Percentiles rank a stretch among this genome's conserved stretches.
phyloP scores from a whole-genome alignment of 2,113 vertebrate genomes.

The Paradoxurus hermaphroditus region DNA sequence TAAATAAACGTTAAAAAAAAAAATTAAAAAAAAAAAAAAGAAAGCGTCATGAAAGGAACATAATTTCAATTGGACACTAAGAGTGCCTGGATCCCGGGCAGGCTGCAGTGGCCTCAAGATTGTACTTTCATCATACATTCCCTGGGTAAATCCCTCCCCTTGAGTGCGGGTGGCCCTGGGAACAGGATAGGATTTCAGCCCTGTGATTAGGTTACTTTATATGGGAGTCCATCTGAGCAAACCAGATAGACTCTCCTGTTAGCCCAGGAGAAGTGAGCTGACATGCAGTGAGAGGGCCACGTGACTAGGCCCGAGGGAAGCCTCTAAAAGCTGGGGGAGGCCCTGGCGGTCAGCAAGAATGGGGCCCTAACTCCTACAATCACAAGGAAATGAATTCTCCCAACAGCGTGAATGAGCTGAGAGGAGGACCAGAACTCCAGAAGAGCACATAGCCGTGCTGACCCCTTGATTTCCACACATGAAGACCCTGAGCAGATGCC shows the following conservation, averaged over 20 bases:
- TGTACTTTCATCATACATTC: fast-evolving
- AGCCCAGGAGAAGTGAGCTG: neutral
- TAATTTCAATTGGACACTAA: neutral
- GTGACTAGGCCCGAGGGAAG: neutral
- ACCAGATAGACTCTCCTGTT: neutral
- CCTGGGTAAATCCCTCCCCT: neutral
- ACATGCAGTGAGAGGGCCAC: too few relatives aligned
- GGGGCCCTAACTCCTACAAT: too few relatives aligned
- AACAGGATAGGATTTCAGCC: neutral
- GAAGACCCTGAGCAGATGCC: neutral
- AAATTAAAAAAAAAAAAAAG: too few relatives aligned
- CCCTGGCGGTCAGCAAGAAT: fast-evolving
- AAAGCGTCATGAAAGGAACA: neutral
- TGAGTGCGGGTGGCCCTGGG: neutral
- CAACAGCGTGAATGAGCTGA: neutral
- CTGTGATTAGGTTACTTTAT: neutral
- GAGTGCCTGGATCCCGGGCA: neutral
- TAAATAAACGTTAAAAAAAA: too few relatives aligned
- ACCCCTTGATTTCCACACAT: neutral
- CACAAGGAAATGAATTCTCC: neutral
- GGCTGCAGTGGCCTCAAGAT: neutral
- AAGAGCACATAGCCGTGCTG: neutral
- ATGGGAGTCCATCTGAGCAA: neutral
- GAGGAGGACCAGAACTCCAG: neutral
- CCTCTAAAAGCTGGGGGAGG: neutral